phyloP scores from a whole-genome alignment of 2,797 vertebrate genomes.

The Chromis chromis region DNA sequence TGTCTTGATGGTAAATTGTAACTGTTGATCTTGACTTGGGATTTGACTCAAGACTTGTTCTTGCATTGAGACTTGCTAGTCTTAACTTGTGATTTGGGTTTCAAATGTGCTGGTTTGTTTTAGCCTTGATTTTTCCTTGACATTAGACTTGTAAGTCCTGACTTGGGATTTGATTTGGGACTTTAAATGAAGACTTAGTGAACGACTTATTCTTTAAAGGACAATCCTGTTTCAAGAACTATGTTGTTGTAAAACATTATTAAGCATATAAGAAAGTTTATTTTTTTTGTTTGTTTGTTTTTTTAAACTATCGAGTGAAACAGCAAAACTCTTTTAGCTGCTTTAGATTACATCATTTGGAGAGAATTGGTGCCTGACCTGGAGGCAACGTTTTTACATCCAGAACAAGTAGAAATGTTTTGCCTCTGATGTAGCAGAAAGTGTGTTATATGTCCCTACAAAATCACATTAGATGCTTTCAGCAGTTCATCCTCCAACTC shows the following conservation, averaged over 20 bases:
- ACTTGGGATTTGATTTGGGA: neutral
- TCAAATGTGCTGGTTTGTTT: no score
- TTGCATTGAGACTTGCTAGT: no score
- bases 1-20: no score
- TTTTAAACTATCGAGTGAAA: constrained; percentile 3
- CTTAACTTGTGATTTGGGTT: no score
- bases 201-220: no score
- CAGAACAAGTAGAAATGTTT: neutral
- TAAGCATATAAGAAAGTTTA: neutral
- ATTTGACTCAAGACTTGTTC: no score
- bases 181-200: neutral
- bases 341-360: constrained; percentile 1
- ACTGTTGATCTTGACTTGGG: no score
- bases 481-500: constrained; percentile 5
- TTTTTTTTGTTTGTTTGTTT: no score
- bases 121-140: neutral
- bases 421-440: neutral
- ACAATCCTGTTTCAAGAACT: neutral
- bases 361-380: neutral
- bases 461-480: constrained; percentile 3
- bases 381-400: neutral
- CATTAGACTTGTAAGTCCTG: neutral
- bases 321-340: neutral
- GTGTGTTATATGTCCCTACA: neutral
- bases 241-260: neutral